Evolutionary conservation across 2,113 vertebrate genomes (phyloP), one percentile per base, ranked within the genome.

Genomic region (Rhea pennata): DNA sequence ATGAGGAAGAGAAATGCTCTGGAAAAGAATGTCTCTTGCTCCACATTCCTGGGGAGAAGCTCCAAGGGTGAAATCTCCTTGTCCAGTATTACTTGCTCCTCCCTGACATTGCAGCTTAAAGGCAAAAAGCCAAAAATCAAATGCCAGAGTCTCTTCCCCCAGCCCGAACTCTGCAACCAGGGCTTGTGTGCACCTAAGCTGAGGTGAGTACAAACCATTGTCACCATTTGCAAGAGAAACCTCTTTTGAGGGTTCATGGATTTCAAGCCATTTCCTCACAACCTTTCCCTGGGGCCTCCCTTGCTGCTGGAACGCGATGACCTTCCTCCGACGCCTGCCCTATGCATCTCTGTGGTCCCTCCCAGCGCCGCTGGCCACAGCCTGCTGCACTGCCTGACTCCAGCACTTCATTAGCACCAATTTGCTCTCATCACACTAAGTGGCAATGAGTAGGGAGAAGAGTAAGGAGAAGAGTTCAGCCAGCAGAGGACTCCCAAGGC

Each of bases 321-420:
- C 69, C 77, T 54, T 69, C 42, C 70, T n/a, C 27, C 36, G 36
- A 69, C 0, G 5, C 66, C n/a, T 29, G 17, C n/a, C 33, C 46
- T 9, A 7, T 19, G 46, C 17, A 48, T 48, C 46, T 48, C 46
- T 56, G 81, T 93, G 72, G 12, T 82, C 92, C 88, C 95, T 88
- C 6, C 17, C n/a, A 87, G 94, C 90, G 4, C 92, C 62, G 67
- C 85, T 3, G 72, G 85, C 88, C 79, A 36, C 54, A 42, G 70
- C 85, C 88, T 87, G 83, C 75, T 17, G 21, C 7, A 7, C 69
- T 64, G 83, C 58, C 88, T 71, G 91, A 79, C 92, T 91, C 82
- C 78, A 9, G 93, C 89, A 97, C 95, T 97, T 97, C 95, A 97
- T 97, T 97, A 97, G 91, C 91, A 97, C 94, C 93, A 97, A 97